Evolutionary conservation across 2,113 vertebrate species (phyloP).

Genomic region (Serilophus lunatus): DNA sequence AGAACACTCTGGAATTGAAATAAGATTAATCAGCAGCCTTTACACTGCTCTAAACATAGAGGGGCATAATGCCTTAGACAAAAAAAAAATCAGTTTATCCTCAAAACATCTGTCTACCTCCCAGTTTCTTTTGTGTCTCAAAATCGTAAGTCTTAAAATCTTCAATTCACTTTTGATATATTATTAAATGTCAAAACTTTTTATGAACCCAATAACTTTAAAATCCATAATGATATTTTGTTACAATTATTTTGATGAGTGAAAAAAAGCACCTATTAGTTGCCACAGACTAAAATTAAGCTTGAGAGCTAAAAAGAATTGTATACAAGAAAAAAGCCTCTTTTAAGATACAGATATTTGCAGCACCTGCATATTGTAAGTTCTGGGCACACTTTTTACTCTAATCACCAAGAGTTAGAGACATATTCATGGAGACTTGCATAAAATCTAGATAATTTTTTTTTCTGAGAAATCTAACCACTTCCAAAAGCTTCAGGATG

Average conservation of each 20-base stretch:
- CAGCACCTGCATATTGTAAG: background rate
- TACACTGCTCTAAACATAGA: background rate
- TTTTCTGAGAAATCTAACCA: background rate
- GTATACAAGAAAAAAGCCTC: background rate
- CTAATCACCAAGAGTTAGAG: background rate
- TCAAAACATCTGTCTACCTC: slow-evolving; percentile 71
- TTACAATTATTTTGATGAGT: slow-evolving; percentile 13
- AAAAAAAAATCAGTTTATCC: slow-evolving; percentile 48
- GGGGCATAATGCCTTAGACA: slow-evolving; percentile 43
- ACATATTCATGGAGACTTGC: background rate
- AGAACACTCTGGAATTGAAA: slow-evolving; percentile 33
- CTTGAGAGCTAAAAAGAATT: background rate
- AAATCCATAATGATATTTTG: slow-evolving; percentile 9
- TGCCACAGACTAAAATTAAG: background rate
- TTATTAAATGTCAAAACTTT: background rate
- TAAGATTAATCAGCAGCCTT: slow-evolving; percentile 1
- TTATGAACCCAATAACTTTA: slow-evolving; percentile 24
- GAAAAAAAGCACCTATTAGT: background rate
- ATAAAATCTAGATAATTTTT: background rate
- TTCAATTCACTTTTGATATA: slow-evolving; percentile 50
- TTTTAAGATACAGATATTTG: background rate
- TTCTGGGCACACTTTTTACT: background rate
- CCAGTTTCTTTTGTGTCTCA: slow-evolving; percentile 60
- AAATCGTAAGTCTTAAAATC: slow-evolving; percentile 13
- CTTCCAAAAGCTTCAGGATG: background rate